phyloP scores from a whole-genome alignment of 1,140 invertebrate genomes.

The Pseudomyrmex dendroicus region DNA sequence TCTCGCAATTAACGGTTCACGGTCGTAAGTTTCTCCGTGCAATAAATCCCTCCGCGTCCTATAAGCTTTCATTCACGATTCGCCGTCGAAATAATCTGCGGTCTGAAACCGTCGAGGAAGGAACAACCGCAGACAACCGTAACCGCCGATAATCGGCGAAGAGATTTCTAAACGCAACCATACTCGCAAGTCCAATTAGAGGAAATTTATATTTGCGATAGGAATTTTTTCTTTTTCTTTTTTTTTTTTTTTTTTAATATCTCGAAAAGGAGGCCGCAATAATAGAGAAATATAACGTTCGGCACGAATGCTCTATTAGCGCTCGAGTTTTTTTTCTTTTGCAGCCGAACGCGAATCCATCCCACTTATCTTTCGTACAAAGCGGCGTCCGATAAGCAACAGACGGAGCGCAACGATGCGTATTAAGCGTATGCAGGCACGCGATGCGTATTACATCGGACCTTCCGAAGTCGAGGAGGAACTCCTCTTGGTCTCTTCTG shows the following conservation, averaged over 20 bases:
- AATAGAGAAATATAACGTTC: constrained; percentile 9
- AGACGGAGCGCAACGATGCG: constrained; percentile 12
- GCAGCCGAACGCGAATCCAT: background rate
- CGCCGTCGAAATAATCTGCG: background rate
- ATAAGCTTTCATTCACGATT: background rate
- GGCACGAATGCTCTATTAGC: constrained; percentile 22
- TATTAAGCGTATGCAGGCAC: constrained; percentile 23
- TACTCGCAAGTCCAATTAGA: constrained; percentile 27
- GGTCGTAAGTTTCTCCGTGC: background rate
- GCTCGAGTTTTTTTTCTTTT: background rate
- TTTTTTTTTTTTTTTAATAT: background rate
- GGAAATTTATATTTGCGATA: constrained; percentile 19
- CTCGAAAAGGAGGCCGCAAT: constrained; percentile 25
- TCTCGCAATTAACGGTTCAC: background rate
- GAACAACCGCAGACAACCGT: background rate
- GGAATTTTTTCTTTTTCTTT: no score
- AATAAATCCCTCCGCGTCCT: background rate
- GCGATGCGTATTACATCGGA: background rate
- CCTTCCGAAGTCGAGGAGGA: constrained; percentile 7
- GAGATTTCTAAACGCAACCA: background rate
- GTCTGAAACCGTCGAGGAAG: background rate
- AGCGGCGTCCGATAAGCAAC: background rate
- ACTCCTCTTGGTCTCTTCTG: constrained; percentile 3
- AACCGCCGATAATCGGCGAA: background rate
- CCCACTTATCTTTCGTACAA: constrained; percentile 24